These are phyloP conservation scores for Alcis repandata DNA, from an alignment of 2,888 invertebrate species.

Conservation along the genomic window DNA sequence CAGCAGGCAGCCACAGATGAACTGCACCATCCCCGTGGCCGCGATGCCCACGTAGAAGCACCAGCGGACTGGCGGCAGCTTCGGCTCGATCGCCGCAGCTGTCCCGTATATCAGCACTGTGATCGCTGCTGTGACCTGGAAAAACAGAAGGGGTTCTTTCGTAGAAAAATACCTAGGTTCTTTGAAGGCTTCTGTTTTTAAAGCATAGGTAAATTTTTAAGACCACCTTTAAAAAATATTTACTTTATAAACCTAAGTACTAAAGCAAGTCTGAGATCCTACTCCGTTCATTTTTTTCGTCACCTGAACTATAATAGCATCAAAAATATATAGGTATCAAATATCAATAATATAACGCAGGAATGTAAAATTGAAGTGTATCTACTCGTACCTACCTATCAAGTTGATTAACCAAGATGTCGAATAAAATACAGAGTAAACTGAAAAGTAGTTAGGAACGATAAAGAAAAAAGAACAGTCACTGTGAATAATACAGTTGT, in stretches of 20 bases:
- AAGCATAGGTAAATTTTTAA: too few relatives aligned
- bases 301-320: not conserved
- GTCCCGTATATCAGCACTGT: slow-evolving; percentile 60
- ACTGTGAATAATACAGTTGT: not conserved
- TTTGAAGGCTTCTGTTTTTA: too few relatives aligned
- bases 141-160: too few relatives aligned
- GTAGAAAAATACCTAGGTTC: too few relatives aligned
- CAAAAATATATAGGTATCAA: not conserved
- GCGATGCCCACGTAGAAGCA: slow-evolving; percentile 62
- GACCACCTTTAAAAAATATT: too few relatives aligned
- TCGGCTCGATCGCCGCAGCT: slow-evolving; percentile 54
- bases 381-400: too few relatives aligned
- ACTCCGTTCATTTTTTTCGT: too few relatives aligned
- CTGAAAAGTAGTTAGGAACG: not conserved
- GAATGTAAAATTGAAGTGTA: not conserved
- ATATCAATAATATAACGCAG: too few relatives aligned
- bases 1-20: slow-evolving; percentile 62
- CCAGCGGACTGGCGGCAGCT: slow-evolving; percentile 52
- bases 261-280: too few relatives aligned
- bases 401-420: slow-evolving; percentile 1
- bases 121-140: slow-evolving; percentile 60
- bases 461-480: not conserved
- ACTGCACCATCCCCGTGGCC: slow-evolving; percentile 53
- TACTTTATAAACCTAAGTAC: too few relatives aligned
- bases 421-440: not conserved